These are phyloP conservation scores for Synanthedon formicaeformis DNA, from an alignment of 2,888 invertebrate genomes.

Conservation along the genomic window DNA sequence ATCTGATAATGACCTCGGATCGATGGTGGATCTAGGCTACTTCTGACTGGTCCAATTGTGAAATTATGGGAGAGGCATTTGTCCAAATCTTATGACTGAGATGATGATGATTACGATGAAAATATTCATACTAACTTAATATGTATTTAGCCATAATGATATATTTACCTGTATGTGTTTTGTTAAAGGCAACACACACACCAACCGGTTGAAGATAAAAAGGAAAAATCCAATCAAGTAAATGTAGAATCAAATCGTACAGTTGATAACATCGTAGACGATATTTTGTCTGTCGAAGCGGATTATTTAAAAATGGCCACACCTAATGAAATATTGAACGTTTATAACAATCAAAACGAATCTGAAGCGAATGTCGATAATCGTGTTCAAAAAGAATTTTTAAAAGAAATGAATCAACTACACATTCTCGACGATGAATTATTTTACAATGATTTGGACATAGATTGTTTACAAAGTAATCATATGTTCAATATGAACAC, in stretches of 20 bases:
- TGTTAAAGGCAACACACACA: conserved; percentile 26
- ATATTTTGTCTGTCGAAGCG: conserved; percentile 56
- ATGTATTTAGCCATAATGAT: background rate
- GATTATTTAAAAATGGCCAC: conserved; percentile 50
- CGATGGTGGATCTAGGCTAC: too few relatives aligned
- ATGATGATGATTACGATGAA: background rate
- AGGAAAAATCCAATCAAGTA: conserved; percentile 11
- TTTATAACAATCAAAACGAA: conserved; percentile 23
- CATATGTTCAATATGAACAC: conserved; percentile 40
- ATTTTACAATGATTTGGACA: conserved; percentile 52
- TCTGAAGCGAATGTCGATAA: conserved; percentile 31
- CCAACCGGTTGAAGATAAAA: background rate
- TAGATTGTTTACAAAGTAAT: conserved; percentile 50
- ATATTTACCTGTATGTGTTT: background rate
- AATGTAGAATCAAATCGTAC: conserved; percentile 27
- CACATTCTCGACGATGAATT: conserved; percentile 54
- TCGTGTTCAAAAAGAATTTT: conserved; percentile 50
- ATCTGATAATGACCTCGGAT: too few relatives aligned
- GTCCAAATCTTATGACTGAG: too few relatives aligned
- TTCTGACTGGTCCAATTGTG: too few relatives aligned
- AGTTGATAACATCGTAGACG: conserved; percentile 57
- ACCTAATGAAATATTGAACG: conserved; percentile 34
- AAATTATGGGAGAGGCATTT: too few relatives aligned
- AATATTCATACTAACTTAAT: background rate
- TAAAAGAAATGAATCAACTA: conserved; percentile 57